Conservation (phyloP, 2,113 vertebrate genomes). For the Pipra filicauda region DNA sequence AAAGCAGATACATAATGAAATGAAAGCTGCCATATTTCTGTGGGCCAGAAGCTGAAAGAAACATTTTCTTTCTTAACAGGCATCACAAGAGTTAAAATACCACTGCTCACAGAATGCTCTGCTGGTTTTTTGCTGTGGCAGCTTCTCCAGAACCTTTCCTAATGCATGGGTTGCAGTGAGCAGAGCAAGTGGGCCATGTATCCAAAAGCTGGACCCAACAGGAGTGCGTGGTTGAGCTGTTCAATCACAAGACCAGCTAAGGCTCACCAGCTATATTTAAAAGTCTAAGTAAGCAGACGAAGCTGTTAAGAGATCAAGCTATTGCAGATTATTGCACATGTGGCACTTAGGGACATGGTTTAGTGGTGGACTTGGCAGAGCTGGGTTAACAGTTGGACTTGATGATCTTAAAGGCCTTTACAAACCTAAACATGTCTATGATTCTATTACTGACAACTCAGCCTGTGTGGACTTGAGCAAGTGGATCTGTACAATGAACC, state of each 20-base stretch:
- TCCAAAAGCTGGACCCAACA: not conserved
- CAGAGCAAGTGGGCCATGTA: not conserved
- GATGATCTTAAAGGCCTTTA: not conserved
- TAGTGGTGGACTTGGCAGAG: not conserved
- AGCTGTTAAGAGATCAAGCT: not conserved
- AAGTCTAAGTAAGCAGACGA: not conserved
- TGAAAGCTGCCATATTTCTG: not conserved
- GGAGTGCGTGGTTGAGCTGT: not conserved
- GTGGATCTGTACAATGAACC: not conserved
- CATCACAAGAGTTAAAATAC: not conserved
- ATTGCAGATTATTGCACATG: not conserved
- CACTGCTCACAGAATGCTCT: not conserved
- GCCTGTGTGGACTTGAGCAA: not conserved
- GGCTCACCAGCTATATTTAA: slow-evolving; percentile 4
- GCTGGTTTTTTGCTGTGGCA: not conserved
- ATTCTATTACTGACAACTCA: not conserved
- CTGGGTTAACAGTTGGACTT: not conserved
- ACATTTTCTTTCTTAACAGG: not conserved
- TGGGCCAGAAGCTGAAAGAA: not conserved
- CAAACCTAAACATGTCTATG: not conserved
- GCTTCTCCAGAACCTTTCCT: not conserved
- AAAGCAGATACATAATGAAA: not conserved
- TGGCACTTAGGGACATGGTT: not conserved
- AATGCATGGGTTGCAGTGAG: not conserved
- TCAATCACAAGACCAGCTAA: not conserved